Conservation (phyloP, 2,888 invertebrate genomes). For the Brachyptera risi region DNA sequence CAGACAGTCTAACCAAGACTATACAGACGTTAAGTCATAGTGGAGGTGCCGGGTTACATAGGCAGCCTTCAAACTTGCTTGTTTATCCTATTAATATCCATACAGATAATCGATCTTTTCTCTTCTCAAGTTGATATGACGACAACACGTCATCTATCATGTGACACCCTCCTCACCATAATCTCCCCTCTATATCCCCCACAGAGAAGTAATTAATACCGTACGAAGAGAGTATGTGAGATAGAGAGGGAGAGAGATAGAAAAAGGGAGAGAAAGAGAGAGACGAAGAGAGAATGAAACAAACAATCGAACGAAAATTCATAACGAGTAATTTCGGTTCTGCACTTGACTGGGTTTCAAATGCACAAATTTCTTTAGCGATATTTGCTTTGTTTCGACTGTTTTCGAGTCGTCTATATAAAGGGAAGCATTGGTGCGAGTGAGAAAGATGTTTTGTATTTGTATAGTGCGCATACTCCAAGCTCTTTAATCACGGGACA, state of each 20-base stretch:
- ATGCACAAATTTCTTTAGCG: constrained; percentile 29
- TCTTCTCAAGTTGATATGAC: not conserved
- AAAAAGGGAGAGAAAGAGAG: no score
- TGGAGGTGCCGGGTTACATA: no score
- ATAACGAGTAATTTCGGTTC: constrained; percentile 33
- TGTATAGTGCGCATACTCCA: not conserved
- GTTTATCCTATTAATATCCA: no score
- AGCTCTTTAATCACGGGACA: constrained; percentile 30
- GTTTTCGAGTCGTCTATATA: not conserved
- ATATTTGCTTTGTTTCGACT: not conserved
- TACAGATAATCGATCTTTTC: no score
- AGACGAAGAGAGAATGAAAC: constrained; percentile 9
- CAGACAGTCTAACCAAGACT: no score
- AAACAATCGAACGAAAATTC: constrained; percentile 31
- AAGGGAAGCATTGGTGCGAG: not conserved
- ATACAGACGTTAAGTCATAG: no score
- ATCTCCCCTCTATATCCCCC: constrained; percentile 1
- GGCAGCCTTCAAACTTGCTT: no score
- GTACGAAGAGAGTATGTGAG: no score
- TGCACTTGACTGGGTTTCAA: constrained; percentile 34
- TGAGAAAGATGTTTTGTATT: not conserved
- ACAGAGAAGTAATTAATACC: constrained; percentile 31
- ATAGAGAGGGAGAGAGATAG: no score
- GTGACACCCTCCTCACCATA: not conserved
- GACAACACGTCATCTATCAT: no score